Base-by-base conservation (phyloP, 2,797 vertebrate genomes). In the Lophius americanus region DNA sequence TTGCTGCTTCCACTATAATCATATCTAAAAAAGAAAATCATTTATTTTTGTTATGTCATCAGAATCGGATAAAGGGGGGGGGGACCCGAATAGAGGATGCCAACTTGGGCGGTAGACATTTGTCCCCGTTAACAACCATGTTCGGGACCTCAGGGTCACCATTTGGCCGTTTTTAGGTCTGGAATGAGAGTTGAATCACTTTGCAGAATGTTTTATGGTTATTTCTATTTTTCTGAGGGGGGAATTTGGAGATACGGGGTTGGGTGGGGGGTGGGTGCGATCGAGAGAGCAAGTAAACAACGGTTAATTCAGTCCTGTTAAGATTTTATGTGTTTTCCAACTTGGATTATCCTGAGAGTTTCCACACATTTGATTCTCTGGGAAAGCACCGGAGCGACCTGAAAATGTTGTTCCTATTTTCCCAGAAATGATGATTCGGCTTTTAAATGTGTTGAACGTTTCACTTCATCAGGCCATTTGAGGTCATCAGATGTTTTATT, bases 31-130 rank as follows among this genome's bases (percentile, higher is more conserved):
- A 23, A 23, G 23, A 23, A 1, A 1, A 23, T 23, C 23, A 23
- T 23, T 23, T 23, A 23, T 23, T 23, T 23, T 23, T 23, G 23
- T 23, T 23, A 23, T 23, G 1, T 23, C 23, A 23, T 23, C 23
- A 23, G 23, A 23, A 23, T 23, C 23, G 1, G 23, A 23, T 23
- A 23, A 1, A 23, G 63, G 4, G 33, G 13, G 69, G 41, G 3
- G 7, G 7, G 41, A 55, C 58, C 43, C 10, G 44, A 57, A 50
- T 33, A 60, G 38, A 33, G 44, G 65, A 75, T 82, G 81, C 76
- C 78, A 79, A 73, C 79, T 70, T 88, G 84, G 81, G 85, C 81
- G 84, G 84, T 56, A 81, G 73, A 84, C 79, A 83, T 87, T 76
- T 85, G 79, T 72, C 78, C 71, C 49, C 50, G 74, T 80, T 65